Conservation (phyloP, 1,140 invertebrate species). For the Drosophila ohnishii region DNA sequence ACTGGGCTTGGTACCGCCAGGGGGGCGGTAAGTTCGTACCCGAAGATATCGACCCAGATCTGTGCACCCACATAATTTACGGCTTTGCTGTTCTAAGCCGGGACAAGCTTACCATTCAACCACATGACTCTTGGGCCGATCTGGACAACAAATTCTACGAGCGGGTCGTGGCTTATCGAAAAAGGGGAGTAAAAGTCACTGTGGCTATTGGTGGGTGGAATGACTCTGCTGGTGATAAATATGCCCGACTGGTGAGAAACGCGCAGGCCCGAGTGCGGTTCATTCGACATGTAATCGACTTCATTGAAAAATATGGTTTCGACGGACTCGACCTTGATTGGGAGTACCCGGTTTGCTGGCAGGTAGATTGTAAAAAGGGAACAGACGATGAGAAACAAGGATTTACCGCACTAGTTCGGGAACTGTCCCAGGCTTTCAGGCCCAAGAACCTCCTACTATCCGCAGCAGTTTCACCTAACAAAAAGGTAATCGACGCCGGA, state of each 20-base stretch:
- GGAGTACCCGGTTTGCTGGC: constrained; percentile 97
- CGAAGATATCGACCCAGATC: constrained; percentile 90
- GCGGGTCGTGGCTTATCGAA: constrained; percentile 89
- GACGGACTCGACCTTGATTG: constrained; percentile 95
- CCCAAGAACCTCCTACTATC: constrained; percentile 89
- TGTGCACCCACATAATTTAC: constrained; percentile 96
- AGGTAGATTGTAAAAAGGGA: constrained; percentile 91
- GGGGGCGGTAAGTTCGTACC: constrained; percentile 92
- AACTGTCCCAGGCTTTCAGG: constrained; percentile 88
- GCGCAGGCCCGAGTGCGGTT: constrained; percentile 88
- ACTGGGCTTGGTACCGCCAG: constrained; percentile 95
- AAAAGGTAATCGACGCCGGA: constrained; percentile 91
- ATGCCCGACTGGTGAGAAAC: constrained; percentile 91
- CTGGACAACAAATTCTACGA: constrained; percentile 95
- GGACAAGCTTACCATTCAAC: constrained; percentile 89
- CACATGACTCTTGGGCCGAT: constrained; percentile 95
- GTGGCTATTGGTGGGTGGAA: constrained; percentile 95
- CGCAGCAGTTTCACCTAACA: constrained; percentile 92
- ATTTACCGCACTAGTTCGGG: constrained; percentile 88
- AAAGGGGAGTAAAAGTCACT: constrained; percentile 90
- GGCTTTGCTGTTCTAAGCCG: constrained; percentile 94
- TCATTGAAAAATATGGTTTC: constrained; percentile 91
- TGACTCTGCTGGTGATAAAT: constrained; percentile 93
- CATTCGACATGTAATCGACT: constrained; percentile 89
- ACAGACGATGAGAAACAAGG: constrained; percentile 89